Conservation (phyloP, 2,797 vertebrate genomes). For the Nothura maculosa region DNA sequence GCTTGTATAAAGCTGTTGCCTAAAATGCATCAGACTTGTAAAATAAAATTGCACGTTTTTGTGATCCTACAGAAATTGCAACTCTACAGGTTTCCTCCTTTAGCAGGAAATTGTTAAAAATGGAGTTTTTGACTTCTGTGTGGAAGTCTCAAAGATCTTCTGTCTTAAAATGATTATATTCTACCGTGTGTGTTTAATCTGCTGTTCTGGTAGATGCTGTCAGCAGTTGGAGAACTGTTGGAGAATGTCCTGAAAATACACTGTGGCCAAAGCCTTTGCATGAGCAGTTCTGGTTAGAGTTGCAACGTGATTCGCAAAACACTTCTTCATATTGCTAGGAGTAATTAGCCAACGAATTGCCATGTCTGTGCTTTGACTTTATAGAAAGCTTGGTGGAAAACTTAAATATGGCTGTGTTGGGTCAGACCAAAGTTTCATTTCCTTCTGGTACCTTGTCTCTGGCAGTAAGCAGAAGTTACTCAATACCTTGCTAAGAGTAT, state of each 20-base stretch:
- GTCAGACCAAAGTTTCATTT: not conserved
- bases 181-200: not conserved
- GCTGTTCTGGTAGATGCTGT: not conserved
- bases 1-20: not conserved
- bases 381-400: not conserved
- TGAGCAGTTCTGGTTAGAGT: not conserved
- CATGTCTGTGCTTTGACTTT: not conserved
- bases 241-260: not conserved
- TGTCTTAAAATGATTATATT: not conserved
- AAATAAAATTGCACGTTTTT: not conserved
- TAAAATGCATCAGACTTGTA: slow-evolving; percentile 15
- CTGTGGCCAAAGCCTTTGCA: not conserved
- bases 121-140: not conserved
- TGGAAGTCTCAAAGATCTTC: not conserved
- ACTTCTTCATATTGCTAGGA: not conserved
- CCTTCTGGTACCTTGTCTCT: not conserved
- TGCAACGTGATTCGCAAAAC: not conserved
- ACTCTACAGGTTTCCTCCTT: not conserved
- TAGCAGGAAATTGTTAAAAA: not conserved
- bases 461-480: not conserved
- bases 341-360: not conserved
- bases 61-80: not conserved
- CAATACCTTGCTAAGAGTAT: not conserved
- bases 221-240: not conserved
- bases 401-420: not conserved